Base-by-base conservation (phyloP, 2,113 vertebrate genomes). In the Corythaixoides concolor region DNA sequence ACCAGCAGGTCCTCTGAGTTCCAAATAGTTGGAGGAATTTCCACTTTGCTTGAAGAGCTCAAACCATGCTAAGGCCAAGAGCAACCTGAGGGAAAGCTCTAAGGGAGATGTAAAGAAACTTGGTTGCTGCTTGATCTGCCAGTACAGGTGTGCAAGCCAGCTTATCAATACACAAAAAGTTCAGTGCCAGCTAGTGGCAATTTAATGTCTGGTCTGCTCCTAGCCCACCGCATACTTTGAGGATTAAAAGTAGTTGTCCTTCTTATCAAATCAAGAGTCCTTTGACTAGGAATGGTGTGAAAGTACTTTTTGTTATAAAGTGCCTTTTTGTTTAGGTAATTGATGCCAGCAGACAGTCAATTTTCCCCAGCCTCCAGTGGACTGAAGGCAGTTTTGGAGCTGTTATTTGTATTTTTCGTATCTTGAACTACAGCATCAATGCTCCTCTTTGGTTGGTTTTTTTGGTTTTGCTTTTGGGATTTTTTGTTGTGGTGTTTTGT, bases 41-140 rank as follows among this genome's bases (percentile, higher is more conserved):
- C 24, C 8, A 75, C 16, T 14, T 56, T 5, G 0, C 62, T 50
- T 75, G n/a, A 63, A 50, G 28, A 83, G 24, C 41, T 59, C 32
- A 15, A 2, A 27, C 26, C 1, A 0, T 53, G 52, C 6, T 70
- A 6, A 12, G 0, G 0, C 35, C 2, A 2, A 64, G 32, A 56
- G 45, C 49, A 49, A 3, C 45, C 26, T 47, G 13, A 13, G 27
- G 33, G 27, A 33, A 69, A 22, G 11, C 30, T 62, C 10, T 77
- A 55, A 64, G 45, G 39, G 33, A 85, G 14, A 26, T 18, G 4
- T 43, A 21, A 85, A 76, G 68, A 68, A 68, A 47, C 11, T 33
- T 33, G 12, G 2, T 30, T 85, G 30, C 30, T 62, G 26, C 33
- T 82, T 85, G 30, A 30, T 21, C 30, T 66, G 10, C 23, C 69